phyloP scores from a whole-genome alignment of 2,888 invertebrate species.

The Endomychus coccineus region DNA sequence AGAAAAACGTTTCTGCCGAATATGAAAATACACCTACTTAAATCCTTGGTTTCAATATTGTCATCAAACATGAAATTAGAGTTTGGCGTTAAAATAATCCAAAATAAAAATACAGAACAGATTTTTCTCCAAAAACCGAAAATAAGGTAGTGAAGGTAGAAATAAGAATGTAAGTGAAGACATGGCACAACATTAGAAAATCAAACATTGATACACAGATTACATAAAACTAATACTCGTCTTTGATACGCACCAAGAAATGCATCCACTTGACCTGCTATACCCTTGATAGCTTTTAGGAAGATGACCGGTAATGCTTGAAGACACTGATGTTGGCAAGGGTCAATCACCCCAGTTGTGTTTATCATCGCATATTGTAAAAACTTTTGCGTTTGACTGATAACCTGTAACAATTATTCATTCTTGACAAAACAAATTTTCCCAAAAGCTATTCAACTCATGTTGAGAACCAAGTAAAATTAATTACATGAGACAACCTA shows the following conservation, averaged over 20 bases:
- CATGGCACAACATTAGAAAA: not conserved
- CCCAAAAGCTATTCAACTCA: constrained; percentile 11
- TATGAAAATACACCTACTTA: too few relatives aligned
- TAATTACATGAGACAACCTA: too few relatives aligned
- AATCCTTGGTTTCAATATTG: too few relatives aligned
- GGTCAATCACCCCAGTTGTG: constrained; percentile 73
- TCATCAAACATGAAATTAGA: too few relatives aligned
- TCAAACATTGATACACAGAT: too few relatives aligned
- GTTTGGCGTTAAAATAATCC: too few relatives aligned
- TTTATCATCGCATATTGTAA: constrained; percentile 72
- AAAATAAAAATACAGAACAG: too few relatives aligned
- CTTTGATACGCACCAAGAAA: constrained; percentile 68
- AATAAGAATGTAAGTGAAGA: too few relatives aligned
- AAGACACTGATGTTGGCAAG: constrained; percentile 85
- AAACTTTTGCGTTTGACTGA: constrained; percentile 65
- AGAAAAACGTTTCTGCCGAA: too few relatives aligned
- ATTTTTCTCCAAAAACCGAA: too few relatives aligned
- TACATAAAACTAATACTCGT: constrained; percentile 5
- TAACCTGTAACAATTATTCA: constrained; percentile 29
- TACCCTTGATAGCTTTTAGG: constrained; percentile 85
- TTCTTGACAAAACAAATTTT: constrained; percentile 8
- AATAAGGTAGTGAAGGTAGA: too few relatives aligned
- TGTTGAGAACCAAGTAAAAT: too few relatives aligned
- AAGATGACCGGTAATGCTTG: constrained; percentile 81
- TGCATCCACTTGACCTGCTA: constrained; percentile 90